Base-by-base conservation (phyloP, 2,888 invertebrate species). In the Alviniconcha strummeri region DNA sequence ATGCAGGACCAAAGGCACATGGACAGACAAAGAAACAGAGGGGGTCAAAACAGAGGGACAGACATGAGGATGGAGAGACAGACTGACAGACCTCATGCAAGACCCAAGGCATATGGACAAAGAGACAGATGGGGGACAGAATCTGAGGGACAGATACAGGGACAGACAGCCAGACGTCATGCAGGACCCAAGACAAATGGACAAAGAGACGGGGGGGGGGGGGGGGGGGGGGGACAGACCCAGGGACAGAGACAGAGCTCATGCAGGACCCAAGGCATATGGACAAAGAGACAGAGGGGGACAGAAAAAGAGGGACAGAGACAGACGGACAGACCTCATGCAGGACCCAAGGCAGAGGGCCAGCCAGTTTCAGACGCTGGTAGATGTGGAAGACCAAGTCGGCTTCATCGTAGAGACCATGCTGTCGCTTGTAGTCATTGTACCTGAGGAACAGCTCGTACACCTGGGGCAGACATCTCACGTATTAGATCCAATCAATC, bases 331-430 rank as follows among this genome's bases (percentile, higher is more conserved):
- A 60, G 1, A 79, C 83, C 78, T 82, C 82, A 80, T 84, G 84
- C 67, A 84, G 56, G 6, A 83, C 80, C 84, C 84, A 84, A 4
- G 84, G 84, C 56, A 80, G 17, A 2, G 79, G 82, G 15, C 74
- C 80, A 72, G 56, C 6, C 2, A 15, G 80, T 36, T 55, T 76
- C 71, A 84, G 71, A 5, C 84, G 80, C 36, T 83, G 69, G 81
- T 84, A 85, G 19, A 84, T 77, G 82, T 83, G 82, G 79, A 83
- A 86, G 36, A 86, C 84, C 19, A 86, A 79, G 72, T 86, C 86
- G 9, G 85, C 85, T 71, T 86, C 86, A 81, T 86, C 86, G 83
- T 85, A 86, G 9, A 86, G 74, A 2, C 72, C 79, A 36, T 83
- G 80, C 19, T 84, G 81, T 13, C 79, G 77, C 78, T 84, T 83